A percentile compares a stretch with the other conserved stretches of the same genome.
Conservation (phyloP, 2,888 invertebrate genomes). For the Anthrax anthrax region DNA sequence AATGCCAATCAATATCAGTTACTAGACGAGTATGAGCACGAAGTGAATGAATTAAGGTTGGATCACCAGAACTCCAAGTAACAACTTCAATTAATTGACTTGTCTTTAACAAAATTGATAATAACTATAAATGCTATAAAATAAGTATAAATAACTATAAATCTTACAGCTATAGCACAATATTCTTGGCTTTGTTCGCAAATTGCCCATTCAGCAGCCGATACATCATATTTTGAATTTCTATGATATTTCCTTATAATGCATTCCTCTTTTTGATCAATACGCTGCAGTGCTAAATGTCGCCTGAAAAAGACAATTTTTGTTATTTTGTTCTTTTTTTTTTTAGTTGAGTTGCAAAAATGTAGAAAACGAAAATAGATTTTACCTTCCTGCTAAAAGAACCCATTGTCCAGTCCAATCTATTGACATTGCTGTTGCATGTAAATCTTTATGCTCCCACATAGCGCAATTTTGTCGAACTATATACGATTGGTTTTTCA, state of each 20-base stretch:
- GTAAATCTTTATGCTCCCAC: constrained; percentile 67
- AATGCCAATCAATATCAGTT: constrained; percentile 87
- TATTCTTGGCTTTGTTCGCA: constrained; percentile 59
- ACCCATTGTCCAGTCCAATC: constrained; percentile 75
- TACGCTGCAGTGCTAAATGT: constrained; percentile 60
- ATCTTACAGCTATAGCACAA: constrained; percentile 77
- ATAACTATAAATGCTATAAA: background rate
- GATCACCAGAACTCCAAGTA: constrained; percentile 58
- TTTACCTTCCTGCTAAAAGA: constrained; percentile 58
- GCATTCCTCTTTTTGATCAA: constrained; percentile 45
- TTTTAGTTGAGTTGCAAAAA: background rate
- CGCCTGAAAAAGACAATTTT: constrained; percentile 30
- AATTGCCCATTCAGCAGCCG: constrained; percentile 86
- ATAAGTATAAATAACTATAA: background rate
- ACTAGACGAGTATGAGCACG: constrained; percentile 74
- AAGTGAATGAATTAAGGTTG: constrained; percentile 56
- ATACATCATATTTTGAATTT: constrained; percentile 87
- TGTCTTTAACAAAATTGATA: constrained; percentile 41
- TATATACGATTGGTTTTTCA: too few relatives aligned
- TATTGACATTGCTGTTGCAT: constrained; percentile 88
- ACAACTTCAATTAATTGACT: constrained; percentile 79
- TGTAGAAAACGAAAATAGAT: constrained; percentile 15
- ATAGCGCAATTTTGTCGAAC: constrained; percentile 23
- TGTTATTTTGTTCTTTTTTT: too few relatives aligned
- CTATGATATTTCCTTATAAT: constrained; percentile 62